A percentile compares a stretch with the other conserved stretches of the same genome.
These are phyloP conservation scores for Lasioglossum pauxillum DNA, from an alignment of 2,888 invertebrate species.

Conservation along the genomic window DNA sequence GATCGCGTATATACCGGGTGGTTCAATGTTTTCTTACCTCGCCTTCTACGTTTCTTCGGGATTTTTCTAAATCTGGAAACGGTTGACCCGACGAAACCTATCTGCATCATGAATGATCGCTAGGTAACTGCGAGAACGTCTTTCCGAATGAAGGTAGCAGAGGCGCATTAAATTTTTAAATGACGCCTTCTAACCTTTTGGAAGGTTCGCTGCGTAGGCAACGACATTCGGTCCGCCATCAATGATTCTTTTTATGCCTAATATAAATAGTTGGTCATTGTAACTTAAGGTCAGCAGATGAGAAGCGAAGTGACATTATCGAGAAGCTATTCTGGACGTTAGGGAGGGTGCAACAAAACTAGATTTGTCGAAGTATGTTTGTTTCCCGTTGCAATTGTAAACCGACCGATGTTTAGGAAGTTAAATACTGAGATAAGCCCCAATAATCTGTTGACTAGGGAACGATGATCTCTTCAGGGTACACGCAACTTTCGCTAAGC, in stretches of 20 bases:
- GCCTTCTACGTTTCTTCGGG: not conserved
- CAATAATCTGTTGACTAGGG: conserved; percentile 1
- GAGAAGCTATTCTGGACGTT: not conserved
- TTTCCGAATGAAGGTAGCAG: not conserved
- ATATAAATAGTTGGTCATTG: not conserved
- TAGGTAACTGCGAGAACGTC: too few relatives aligned
- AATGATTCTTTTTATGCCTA: not conserved
- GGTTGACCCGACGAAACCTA: not conserved
- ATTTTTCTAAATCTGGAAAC: not conserved
- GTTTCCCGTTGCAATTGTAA: not conserved
- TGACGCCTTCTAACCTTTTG: not conserved
- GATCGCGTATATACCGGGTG: conserved; percentile 21
- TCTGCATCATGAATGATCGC: not conserved
- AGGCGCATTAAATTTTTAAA: not conserved
- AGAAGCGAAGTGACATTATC: not conserved
- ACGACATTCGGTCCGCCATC: too few relatives aligned
- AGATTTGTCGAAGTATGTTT: not conserved
- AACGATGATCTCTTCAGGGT: not conserved
- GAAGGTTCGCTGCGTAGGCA: not conserved
- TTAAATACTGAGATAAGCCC: not conserved
- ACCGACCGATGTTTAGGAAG: not conserved
- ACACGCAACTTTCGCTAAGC: conserved; percentile 4
- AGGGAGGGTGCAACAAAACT: not conserved
- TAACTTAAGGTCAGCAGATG: not conserved
- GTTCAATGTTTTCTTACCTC: not conserved